These are phyloP conservation scores for Acipenser transmontanus DNA, from an alignment of 2,797 vertebrate genomes.

Conservation along the genomic window DNA sequence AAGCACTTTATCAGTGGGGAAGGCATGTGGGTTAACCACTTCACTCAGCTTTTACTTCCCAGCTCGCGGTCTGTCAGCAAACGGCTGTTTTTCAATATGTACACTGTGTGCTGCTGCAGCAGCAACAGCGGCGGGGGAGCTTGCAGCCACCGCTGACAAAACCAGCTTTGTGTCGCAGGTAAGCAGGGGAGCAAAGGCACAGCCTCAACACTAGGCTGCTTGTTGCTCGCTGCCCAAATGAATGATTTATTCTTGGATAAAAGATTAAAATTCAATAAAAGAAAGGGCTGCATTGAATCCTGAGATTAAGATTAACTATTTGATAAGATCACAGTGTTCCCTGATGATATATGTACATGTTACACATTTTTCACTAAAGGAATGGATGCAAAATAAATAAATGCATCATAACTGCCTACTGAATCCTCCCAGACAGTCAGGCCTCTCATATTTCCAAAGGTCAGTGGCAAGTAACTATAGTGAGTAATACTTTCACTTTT, in stretches of 20 bases:
- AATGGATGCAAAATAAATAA: too few species aligned
- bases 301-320: too few species aligned
- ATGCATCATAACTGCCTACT: too few species aligned
- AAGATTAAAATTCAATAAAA: too few species aligned
- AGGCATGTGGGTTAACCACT: slow-evolving; percentile 83
- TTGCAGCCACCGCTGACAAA: slow-evolving; percentile 28
- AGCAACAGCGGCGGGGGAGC: slow-evolving; percentile 24
- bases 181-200: slow-evolving; percentile 7
- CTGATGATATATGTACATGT: neutral
- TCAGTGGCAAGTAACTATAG: too few species aligned
- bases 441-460: too few species aligned
- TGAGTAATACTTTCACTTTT: too few species aligned
- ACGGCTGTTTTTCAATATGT: slow-evolving; percentile 76
- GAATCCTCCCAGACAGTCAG: too few species aligned
- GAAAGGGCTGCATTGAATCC: too few species aligned
- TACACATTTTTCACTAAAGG: neutral
- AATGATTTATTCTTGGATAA: too few species aligned
- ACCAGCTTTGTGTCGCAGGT: slow-evolving; percentile 41
- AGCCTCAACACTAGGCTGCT: slow-evolving; percentile 24
- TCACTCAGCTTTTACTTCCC: slow-evolving; percentile 61
- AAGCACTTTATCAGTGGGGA: slow-evolving; percentile 92
- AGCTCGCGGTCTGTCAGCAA: slow-evolving; percentile 80
- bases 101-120: slow-evolving; percentile 51
- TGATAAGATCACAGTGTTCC: too few species aligned
- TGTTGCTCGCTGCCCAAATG: neutral